phyloP scores from a whole-genome alignment of 2,888 invertebrate genomes.

The Drosophila sordidapex region DNA sequence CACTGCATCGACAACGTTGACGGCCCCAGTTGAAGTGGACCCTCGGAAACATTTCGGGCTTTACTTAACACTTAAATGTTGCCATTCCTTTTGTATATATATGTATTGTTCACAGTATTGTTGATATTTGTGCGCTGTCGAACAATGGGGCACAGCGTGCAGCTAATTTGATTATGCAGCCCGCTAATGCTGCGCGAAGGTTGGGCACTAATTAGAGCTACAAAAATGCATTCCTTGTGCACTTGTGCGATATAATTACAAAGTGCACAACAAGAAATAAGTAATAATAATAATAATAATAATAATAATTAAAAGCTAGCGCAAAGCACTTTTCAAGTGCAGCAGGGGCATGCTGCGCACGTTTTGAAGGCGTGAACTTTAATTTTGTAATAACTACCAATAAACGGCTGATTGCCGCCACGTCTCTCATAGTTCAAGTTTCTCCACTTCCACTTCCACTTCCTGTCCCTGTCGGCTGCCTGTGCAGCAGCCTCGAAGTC shows the following conservation, averaged over 20 bases:
- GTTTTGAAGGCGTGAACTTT: conserved; percentile 36
- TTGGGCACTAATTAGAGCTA: conserved; percentile 59
- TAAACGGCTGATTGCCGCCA: conserved; percentile 57
- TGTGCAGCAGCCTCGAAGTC: conserved; percentile 1
- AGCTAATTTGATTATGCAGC: conserved; percentile 58
- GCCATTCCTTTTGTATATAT: neutral
- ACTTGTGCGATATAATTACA: conserved; percentile 68
- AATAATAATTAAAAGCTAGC: conserved; percentile 23
- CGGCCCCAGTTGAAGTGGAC: conserved; percentile 34
- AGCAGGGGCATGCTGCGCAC: conserved; percentile 22
- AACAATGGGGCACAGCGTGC: conserved; percentile 40
- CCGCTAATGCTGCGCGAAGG: conserved; percentile 5
- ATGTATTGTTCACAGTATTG: conserved; percentile 26
- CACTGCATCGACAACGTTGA: conserved; percentile 39
- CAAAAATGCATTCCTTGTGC: conserved; percentile 69
- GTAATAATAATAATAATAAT: neutral
- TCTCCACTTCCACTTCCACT: neutral
- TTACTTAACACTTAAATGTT: conserved; percentile 61
- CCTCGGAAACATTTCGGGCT: conserved; percentile 33
- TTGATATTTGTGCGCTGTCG: conserved; percentile 48
- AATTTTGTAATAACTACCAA: conserved; percentile 68
- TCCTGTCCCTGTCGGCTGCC: neutral
- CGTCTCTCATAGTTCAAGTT: conserved; percentile 38
- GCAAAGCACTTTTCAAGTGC: conserved; percentile 26
- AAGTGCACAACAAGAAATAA: conserved; percentile 37